Base-by-base conservation (phyloP, 2,113 vertebrate species). In the Fregata magnificens region DNA sequence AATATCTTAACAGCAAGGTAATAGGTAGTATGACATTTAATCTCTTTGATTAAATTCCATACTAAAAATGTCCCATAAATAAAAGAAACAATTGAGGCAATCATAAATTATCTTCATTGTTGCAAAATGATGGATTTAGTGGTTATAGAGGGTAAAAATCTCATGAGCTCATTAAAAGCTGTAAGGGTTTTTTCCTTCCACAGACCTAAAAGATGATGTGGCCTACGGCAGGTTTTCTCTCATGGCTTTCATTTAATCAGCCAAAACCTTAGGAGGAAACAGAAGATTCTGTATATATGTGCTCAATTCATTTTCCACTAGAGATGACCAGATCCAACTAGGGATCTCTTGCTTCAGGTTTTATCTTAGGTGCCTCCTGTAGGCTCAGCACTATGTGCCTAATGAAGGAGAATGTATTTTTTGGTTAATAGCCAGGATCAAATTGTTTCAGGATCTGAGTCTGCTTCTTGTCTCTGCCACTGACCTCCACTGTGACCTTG, bases 31-130 rank as follows among this genome's bases (percentile, higher is more conserved):
- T 96, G 94, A 90, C 95, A 96, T 96, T 98, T 96, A 97, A 97
- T 96, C 91, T 97, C 91, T 97, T 96, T 97, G 96, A 98, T 98
- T 97, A 98, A 98, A 98, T 94, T 97, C 86, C 91, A 91, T 96
- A 97, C 95, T 96, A 97, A 98, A 97, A 96, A 92, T 93, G 92
- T 96, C 97, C 88, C 95, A 89, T 95, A 96, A 97, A 97, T 97
- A 96, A 96, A 95, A 95, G 94, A 94, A 97, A 97, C 83, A 92
- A 95, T 94, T 93, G 92, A 97, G 90, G 94, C 83, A 82, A 94
- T 69, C 94, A 63, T 97, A 95, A 97, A 96, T 98, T 96, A 93
- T 86, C 94, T 95, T 97, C 96, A 98, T 93, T 97, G 95, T 97
- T 97, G 92, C 92, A 88, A 96, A 95, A 76, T 93, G 82, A 90